phyloP scores from a whole-genome alignment of 1,140 invertebrate genomes.

The Pogonognathellus flavescens region DNA sequence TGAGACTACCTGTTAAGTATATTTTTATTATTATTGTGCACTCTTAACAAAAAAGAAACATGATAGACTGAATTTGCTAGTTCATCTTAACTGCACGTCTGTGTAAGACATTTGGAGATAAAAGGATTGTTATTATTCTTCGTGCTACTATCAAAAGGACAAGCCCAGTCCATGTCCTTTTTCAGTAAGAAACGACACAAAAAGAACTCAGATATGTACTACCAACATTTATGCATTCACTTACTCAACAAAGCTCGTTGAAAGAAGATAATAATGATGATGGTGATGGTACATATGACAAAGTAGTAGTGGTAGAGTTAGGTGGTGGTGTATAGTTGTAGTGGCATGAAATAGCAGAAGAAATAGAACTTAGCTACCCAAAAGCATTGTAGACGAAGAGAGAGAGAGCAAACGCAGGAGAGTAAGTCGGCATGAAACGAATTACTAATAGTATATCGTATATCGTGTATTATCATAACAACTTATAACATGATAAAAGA shows the following conservation, averaged over 20 bases:
- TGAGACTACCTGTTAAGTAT: no score
- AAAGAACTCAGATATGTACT: background rate
- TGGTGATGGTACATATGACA: no score
- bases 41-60: background rate
- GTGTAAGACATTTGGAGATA: background rate
- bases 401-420: background rate
- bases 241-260: background rate
- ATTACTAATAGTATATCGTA: background rate
- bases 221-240: no score
- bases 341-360: background rate
- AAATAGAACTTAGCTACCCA: background rate
- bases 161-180: background rate
- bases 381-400: background rate
- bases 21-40: background rate
- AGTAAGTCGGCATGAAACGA: background rate
- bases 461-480: background rate
- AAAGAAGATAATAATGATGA: background rate
- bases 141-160: background rate
- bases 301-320: no score
- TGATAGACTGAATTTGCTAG: background rate
- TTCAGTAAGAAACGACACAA: background rate
- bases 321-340: no score
- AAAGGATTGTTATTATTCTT: constrained; percentile 7
- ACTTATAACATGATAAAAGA: constrained; percentile 17
- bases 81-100: background rate